Base-by-base conservation (phyloP, 1,140 invertebrate genomes). In the Diabrotica undecimpunctata region DNA sequence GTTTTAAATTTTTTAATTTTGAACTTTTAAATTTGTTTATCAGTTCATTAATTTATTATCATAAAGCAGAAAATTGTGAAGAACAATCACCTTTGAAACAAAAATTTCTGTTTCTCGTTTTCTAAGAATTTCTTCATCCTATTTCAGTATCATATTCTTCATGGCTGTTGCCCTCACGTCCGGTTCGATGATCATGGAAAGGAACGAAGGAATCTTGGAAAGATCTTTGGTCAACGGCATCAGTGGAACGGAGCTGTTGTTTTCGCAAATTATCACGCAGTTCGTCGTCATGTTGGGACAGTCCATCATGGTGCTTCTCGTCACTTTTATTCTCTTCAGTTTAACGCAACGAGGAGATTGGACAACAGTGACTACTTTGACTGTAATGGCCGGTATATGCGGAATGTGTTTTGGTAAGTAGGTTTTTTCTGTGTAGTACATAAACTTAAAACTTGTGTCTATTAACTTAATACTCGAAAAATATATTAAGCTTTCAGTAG, bases 121-220 rank as follows among this genome's bases (percentile, higher is more conserved):
- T 54, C 8, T 12, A 25, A 37, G 2, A 57, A 46, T 66, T 54
- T 54, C 25, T 25, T 25, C 25, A 4, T 25, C 3, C 11, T 52
- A 13, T 81, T 81, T 53, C 78, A 96, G 94, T n/a, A 96, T 97
- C 74, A 92, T 95, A 1, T 97, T 96, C 83, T 96, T 97, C 85
- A 85, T 97, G 81, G 86, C 88, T 14, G 93, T 96, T 11, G 94
- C 94, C n/a, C 78, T 97, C 58, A 97, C 95, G 10, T 94, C 94
- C 5, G 91, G 95, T 10, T 89, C 91, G 2, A 87, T 98, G 76
- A 91, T 98, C 54, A 89, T 96, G 62, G 96, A 98, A 77, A 85
- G 93, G 68, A 95, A 93, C 68, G 93, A 95, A 78, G 94, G 94
- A n/a, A 87, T 95, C 66, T 75, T 96, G 56, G 94, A 97, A 75